Evolutionary conservation across 2,888 invertebrate species (phyloP), one percentile per base, ranked within the genome.

Genomic region (Chymomyza procnemis): DNA sequence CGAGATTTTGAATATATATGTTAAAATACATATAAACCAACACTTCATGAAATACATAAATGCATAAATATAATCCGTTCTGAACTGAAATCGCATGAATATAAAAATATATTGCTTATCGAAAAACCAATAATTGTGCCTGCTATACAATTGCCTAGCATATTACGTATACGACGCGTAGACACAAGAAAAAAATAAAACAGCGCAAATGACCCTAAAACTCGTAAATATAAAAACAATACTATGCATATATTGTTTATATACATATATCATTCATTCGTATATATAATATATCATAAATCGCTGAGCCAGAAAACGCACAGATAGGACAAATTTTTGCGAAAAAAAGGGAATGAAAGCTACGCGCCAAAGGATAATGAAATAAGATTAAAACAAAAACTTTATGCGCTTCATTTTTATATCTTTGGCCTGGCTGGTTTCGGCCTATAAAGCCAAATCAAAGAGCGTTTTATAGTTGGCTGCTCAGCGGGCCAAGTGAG

Each of bases 271-370:
- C 54, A 54, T 9, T 26, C 26, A 26, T 26, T 26, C 26, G 1
- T 26, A 26, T 26, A 22, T 4, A 2, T 3, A 26, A 26, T 9
- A 72, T 71, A 74, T 70, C 76, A 86, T 86, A 81, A 81, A 81
- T 81, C 81, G 86, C 84, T 84, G 74, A 80, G 66, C 86, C 81
- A 81, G 81, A 81, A 81, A 81, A 76, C 67, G 67, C 55, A 34
- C 73, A 84, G 81, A 81, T 81, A 81, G 69, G 64, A 69, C 67
- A 67, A 66, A 71, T 59, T 68, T 46, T 71, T 21, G 64, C 69
- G 60, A 16, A 16, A 18, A 34, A 6, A 34, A 47, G 48, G 34
- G 19, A 64, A 73, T 77, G 74, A 76, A 75, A 76, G 4, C 21
- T 6, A 52, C 52, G 73, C 73, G 68, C 68, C 69, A 73, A 73